These are phyloP conservation scores for Trichosurus vulpecula DNA, from an alignment of 2,797 vertebrate species.

Conservation along the genomic window DNA sequence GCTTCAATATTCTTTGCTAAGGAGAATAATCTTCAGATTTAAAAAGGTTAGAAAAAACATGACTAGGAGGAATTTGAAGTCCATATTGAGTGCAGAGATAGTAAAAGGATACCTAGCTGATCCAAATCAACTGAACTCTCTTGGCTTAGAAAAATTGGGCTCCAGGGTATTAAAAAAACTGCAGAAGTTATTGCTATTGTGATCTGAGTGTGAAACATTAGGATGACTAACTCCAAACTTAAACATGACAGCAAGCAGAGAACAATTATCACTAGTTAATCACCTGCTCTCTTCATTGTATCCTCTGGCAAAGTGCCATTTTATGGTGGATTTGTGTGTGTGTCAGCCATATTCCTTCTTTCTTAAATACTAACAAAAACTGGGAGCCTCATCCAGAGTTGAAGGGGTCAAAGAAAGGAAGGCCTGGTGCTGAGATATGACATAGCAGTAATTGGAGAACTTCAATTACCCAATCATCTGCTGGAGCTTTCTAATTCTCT, in stretches of 20 bases:
- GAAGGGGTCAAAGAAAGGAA: background rate
- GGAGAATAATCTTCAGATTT: background rate
- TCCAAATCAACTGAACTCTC: too few relatives aligned
- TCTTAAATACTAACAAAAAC: background rate
- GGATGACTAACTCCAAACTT: background rate
- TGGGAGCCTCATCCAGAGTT: background rate
- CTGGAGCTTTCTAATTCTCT: background rate
- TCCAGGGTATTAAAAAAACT: background rate
- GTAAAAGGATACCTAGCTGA: background rate
- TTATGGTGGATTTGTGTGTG: background rate
- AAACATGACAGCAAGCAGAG: background rate
- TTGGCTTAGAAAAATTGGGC: background rate
- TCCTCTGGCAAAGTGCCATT: background rate
- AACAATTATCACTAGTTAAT: background rate
- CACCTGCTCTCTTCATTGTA: background rate
- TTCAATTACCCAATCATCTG: background rate
- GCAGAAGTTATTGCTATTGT: background rate
- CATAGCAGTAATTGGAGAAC: background rate
- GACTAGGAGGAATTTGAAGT: background rate
- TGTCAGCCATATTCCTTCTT: background rate
- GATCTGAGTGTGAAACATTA: background rate
- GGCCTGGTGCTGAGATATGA: background rate
- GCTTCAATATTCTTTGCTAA: background rate
- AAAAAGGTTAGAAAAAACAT: too few relatives aligned
- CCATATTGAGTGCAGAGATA: background rate